Base-by-base conservation (phyloP, 2,888 invertebrate species). In the Parascotia fuliginaria region DNA sequence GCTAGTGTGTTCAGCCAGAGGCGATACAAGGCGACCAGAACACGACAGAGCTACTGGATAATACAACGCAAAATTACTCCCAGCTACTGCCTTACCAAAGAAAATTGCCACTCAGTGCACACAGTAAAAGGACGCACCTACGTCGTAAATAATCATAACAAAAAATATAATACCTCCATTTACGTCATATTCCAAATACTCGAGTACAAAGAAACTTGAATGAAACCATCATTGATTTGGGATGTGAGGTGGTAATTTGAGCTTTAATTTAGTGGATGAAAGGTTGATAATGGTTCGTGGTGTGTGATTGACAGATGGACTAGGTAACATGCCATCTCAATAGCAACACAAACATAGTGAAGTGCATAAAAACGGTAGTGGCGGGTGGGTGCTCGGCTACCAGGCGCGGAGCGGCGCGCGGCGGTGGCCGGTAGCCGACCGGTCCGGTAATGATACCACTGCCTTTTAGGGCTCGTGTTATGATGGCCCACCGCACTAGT, bases 401-500 rank as follows among this genome's bases (percentile, higher is more conserved):
- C 84, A 91, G 91, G 89, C 75, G 73, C 60, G 57, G 85, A 89
- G 83, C 55, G 70, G 66, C 53, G 70, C 68, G 76, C 64, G 79
- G 83, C 80, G 83, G 86, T 84, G 80, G 79, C 61, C 79, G 76
- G 81, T 81, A 79, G 83, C 82, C 68, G 83, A 83, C 87, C 84
- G 87, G 87, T 84, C 83, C 70, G 64, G 83, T 90, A 90, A 89
- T 90, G 89, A 87, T 85, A 89, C 87, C 79, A 85, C 73, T 79
- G 76, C 91, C 91, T 89, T 92, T 82, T 91, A 90, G 82, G 89
- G 89, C 85, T 65, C 77, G 70, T 81, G 82, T 85, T 89, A 89
- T 87, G 85, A 89, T 81, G 79, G 75, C 72, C 74, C 77, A 67
- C 67, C 60, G 78, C 60, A 60, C 59, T 79, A 75, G 51, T 71